A percentile compares a stretch with the other conserved stretches of the same genome.
Conservation (phyloP, 2,888 invertebrate species). For the Scrobipalpa costella region DNA sequence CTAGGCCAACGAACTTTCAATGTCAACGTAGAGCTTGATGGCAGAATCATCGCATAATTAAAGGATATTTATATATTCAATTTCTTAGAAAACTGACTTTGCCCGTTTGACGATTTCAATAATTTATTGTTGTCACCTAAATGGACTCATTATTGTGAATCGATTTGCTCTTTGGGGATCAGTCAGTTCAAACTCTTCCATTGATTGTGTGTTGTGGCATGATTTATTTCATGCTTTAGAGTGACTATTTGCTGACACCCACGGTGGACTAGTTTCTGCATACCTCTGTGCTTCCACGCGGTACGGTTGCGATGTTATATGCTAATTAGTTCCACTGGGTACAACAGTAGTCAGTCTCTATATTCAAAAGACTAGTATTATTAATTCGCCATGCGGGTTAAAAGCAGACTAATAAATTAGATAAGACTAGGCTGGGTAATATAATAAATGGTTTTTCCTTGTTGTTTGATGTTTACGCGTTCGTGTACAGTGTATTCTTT, state of each 20-base stretch:
- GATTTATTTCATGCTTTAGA: constrained; percentile 43
- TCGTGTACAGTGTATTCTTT: not conserved
- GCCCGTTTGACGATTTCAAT: constrained; percentile 47
- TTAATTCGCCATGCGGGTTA: constrained; percentile 23
- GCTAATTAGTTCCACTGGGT: constrained; percentile 26
- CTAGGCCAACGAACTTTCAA: constrained; percentile 75
- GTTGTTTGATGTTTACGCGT: constrained; percentile 16
- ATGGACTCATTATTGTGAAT: constrained; percentile 47
- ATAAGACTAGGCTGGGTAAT: constrained; percentile 18
- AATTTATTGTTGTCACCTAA: constrained; percentile 49
- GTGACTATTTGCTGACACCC: constrained; percentile 43
- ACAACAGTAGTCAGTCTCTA: constrained; percentile 18
- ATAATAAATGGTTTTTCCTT: constrained; percentile 16
- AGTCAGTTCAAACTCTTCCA: constrained; percentile 44
- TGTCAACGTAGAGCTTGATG: constrained; percentile 64
- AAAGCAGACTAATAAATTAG: constrained; percentile 25
- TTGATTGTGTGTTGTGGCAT: constrained; percentile 45
- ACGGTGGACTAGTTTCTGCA: constrained; percentile 37
- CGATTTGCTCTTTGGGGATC: constrained; percentile 40
- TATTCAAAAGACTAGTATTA: constrained; percentile 22
- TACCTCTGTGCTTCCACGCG: constrained; percentile 28
- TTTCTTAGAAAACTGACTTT: constrained; percentile 47
- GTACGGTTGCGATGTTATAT: constrained; percentile 25
- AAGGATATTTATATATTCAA: constrained; percentile 50
- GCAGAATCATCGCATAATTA: constrained; percentile 59